Evolutionary conservation across 1,140 invertebrate species (phyloP).

Genomic region (Aphis craccivora): DNA sequence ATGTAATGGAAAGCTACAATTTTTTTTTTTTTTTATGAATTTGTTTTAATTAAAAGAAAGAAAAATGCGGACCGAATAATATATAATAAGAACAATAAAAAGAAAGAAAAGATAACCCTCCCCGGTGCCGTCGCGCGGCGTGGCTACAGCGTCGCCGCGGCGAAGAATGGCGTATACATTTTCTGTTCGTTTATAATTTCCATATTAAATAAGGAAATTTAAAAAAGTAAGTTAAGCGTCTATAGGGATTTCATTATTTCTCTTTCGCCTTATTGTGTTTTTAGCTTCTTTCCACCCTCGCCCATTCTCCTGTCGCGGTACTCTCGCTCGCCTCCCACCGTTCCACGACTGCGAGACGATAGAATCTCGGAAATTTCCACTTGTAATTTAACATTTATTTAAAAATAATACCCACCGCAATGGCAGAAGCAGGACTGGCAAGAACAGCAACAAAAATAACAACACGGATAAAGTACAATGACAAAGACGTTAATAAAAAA

Average conservation of each 20-base stretch:
- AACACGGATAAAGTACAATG: constrained; percentile 53
- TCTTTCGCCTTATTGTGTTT: constrained; percentile 55
- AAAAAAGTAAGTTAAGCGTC: constrained; percentile 57
- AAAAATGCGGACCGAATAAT: constrained; percentile 44
- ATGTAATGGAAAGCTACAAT: background rate
- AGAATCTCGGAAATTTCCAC: constrained; percentile 58
- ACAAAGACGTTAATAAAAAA: constrained; percentile 48
- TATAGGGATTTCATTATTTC: constrained; percentile 57
- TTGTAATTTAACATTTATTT: constrained; percentile 59
- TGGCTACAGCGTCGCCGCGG: background rate
- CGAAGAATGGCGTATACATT: constrained; percentile 30
- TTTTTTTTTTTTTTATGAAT: constrained; percentile 16
- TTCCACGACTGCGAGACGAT: background rate
- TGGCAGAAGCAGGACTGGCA: constrained; percentile 8
- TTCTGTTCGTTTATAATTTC: constrained; percentile 58
- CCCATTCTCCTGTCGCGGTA: background rate
- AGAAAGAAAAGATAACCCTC: constrained; percentile 44
- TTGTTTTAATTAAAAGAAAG: constrained; percentile 46
- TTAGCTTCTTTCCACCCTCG: constrained; percentile 9
- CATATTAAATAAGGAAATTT: constrained; percentile 58
- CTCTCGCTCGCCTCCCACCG: background rate
- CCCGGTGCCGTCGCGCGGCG: background rate
- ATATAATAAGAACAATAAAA: constrained; percentile 55
- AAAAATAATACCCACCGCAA: constrained; percentile 58
- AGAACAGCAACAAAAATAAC: constrained; percentile 55